Conservation (phyloP, 2,797 vertebrate species). For the Chelmon rostratus region DNA sequence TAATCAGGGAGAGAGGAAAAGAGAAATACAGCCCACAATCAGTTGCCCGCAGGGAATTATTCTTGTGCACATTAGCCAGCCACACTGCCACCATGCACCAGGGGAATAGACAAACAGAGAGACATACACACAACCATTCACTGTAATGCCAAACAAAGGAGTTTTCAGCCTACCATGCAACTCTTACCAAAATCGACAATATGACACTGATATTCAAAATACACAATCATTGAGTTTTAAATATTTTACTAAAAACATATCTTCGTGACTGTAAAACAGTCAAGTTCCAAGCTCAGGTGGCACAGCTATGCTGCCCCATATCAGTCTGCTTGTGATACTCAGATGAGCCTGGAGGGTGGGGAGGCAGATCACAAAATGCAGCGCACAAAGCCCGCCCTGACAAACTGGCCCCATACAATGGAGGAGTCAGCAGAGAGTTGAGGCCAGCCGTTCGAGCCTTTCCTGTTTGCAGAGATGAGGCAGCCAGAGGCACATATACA, state of each 20-base stretch:
- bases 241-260: not conserved
- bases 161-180: not conserved
- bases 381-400: conserved; percentile 66
- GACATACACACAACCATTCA: conserved; percentile 49
- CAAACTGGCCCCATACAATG: conserved; percentile 75
- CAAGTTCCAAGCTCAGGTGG: conserved; percentile 44
- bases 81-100: conserved; percentile 58
- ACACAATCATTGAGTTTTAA: conserved; percentile 4
- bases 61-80: conserved; percentile 69
- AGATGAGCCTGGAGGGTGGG: conserved; percentile 41
- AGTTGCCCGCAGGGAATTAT: conserved; percentile 71
- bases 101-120: conserved; percentile 48
- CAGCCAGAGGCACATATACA: conserved; percentile 71
- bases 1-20: conserved; percentile 76
- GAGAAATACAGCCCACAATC: conserved; percentile 70
- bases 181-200: conserved; percentile 23
- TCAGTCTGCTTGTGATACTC: conserved; percentile 43
- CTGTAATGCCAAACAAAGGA: conserved; percentile 63
- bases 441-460: conserved; percentile 70
- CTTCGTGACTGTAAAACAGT: conserved; percentile 5
- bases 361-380: conserved; percentile 56
- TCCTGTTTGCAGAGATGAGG: conserved; percentile 81
- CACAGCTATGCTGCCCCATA: conserved; percentile 27
- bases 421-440: conserved; percentile 81
- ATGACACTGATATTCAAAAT: conserved; percentile 10